Evolutionary conservation across 2,888 invertebrate species (phyloP).

Genomic region (Volucella bombylans): DNA sequence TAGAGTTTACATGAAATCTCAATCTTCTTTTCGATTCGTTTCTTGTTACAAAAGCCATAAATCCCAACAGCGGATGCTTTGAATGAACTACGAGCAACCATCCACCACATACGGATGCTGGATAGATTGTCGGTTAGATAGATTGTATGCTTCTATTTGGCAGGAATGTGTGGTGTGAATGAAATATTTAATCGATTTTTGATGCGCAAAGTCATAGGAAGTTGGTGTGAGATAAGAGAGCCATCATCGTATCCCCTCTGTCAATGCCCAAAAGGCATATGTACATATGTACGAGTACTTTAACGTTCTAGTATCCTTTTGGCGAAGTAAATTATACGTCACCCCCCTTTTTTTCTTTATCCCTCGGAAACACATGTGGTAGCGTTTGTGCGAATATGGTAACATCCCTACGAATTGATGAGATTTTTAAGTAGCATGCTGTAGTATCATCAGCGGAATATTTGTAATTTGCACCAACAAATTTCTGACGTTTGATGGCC

Average conservation of each 20-base stretch:
- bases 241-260: conserved; percentile 5
- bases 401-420: conserved; percentile 25
- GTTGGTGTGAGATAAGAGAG: conserved; percentile 52
- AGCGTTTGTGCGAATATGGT: conserved; percentile 13
- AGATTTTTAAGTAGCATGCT: conserved; percentile 31
- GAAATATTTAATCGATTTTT: conserved; percentile 71
- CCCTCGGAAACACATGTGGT: conserved; percentile 4
- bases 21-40: conserved; percentile 41
- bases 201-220: conserved; percentile 70
- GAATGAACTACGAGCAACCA: conserved; percentile 28
- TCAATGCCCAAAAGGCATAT: background rate
- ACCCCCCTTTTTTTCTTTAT: background rate
- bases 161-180: conserved; percentile 28
- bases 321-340: conserved; percentile 35
- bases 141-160: background rate
- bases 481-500: conserved; percentile 16
- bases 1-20: conserved; percentile 49
- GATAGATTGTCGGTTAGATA: conserved; percentile 22
- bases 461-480: conserved; percentile 18
- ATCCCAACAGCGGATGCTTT: conserved; percentile 42
- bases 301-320: conserved; percentile 18
- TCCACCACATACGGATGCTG: conserved; percentile 20
- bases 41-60: conserved; percentile 60
- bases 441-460: conserved; percentile 31
- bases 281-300: background rate